Base-by-base conservation (phyloP, 2,113 vertebrate species). In the Alectura lathami region DNA sequence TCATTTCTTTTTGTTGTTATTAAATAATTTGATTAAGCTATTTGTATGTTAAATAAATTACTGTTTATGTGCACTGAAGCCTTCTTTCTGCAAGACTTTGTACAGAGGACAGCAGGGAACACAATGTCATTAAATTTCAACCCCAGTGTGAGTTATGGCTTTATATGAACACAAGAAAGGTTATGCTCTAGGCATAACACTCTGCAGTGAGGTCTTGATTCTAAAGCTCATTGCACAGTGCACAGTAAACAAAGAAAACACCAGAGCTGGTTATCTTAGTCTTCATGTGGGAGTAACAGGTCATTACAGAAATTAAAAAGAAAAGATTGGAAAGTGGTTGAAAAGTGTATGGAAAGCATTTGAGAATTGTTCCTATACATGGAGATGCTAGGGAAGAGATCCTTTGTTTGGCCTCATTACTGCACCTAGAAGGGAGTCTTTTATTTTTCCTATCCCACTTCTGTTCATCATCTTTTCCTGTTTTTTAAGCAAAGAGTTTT, bases 61-160 rank as follows among this genome's bases (percentile, higher is more conserved):
- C 45, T 50, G 20, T 79, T 94, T 67, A 67, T 70, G 42, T 80
- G 29, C 18, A 80, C 34, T 8, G 74, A 84, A 87, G 24, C 4
- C 27, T 59, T 83, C 81, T 74, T 83, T 36, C 48, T 80, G 16
- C 42, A 80, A 42, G 40, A n/a, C 36, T 75, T 77, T 86, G 12
- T 91, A 59, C 38, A 66, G 36, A 87, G 7, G 40, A 34, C 81
- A 94, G 29, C 59, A 64, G 91, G 89, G 85, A 91, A 45, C 29
- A 59, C 13, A 67, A 18, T 86, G 81, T 66, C 85, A 86, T 94
- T 96, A 89, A 87, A 89, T 95, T 89, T 91, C 67, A 91, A 76
- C 54, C 34, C 75, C 84, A 86, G 63, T 51, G 57, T 87, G 82
- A 93, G 38, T 86, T 79, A 57, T 27, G 48, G 50, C 42, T 85